phyloP scores from a whole-genome alignment of 2,113 vertebrate genomes.

The Brienomyrus brachyistius region DNA sequence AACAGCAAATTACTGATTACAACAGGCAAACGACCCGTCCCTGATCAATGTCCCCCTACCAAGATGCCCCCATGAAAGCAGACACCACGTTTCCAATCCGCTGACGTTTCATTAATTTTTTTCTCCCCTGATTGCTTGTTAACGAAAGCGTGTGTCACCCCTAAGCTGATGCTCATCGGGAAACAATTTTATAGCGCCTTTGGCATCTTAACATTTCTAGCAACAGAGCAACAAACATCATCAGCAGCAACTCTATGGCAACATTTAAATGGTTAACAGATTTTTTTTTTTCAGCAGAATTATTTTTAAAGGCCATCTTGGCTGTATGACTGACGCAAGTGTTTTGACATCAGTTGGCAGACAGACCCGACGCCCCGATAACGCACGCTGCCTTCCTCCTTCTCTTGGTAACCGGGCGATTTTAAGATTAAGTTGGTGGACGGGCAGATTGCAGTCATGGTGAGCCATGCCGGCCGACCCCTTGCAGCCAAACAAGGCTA shows the following conservation, averaged over 20 bases:
- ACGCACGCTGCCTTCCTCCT: not conserved
- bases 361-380: not conserved
- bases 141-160: conserved; percentile 33
- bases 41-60: conserved; percentile 4
- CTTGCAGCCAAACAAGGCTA: not conserved
- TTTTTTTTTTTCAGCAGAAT: not conserved
- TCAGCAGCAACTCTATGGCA: conserved; percentile 13
- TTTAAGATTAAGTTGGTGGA: not conserved
- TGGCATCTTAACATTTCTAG: conserved; percentile 38
- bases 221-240: conserved; percentile 30
- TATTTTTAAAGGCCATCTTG: conserved; percentile 3
- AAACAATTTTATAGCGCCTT: conserved; percentile 36
- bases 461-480: not conserved
- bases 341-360: not conserved
- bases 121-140: conserved; percentile 17
- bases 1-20: conserved; percentile 53
- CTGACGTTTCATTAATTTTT: conserved; percentile 39
- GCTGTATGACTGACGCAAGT: not conserved
- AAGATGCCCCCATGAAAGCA: conserved; percentile 21
- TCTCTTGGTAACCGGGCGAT: not conserved
- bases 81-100: conserved; percentile 28
- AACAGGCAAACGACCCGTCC: conserved; percentile 30
- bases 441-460: not conserved
- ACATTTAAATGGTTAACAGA: conserved; percentile 1
- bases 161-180: conserved; percentile 30